Evolutionary conservation across 2,888 invertebrate genomes (phyloP).

Genomic region (Pecten maximus): DNA sequence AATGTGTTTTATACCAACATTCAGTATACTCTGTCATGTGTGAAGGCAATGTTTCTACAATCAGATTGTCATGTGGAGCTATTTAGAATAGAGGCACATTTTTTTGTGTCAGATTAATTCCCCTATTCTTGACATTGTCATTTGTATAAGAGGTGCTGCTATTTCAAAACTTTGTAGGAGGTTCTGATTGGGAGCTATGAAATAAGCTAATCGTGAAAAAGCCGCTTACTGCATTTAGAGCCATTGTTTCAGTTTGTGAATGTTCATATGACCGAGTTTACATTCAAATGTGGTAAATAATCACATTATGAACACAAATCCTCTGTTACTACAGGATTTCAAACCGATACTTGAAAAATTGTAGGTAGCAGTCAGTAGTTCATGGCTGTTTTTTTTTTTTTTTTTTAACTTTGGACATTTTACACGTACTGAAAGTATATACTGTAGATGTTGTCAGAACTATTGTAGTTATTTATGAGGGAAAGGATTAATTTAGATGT

Average conservation of each 20-base stretch:
- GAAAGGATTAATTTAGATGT: too few relatives aligned
- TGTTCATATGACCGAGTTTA: background rate
- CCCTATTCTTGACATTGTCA: background rate
- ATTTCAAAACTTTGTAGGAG: slow-evolving; percentile 12
- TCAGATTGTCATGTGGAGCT: background rate
- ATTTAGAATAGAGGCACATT: background rate
- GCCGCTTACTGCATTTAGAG: background rate
- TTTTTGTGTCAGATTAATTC: background rate
- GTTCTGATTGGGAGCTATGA: background rate
- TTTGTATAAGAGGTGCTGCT: background rate
- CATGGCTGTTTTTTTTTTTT: too few relatives aligned
- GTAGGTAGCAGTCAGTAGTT: background rate
- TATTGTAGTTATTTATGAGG: too few relatives aligned
- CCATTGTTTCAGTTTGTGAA: background rate
- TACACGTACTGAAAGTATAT: too few relatives aligned
- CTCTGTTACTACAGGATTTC: background rate
- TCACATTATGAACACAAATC: background rate
- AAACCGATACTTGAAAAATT: background rate
- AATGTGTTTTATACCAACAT: background rate
- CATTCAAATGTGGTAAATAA: background rate
- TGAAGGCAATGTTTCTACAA: background rate
- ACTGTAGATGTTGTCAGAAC: too few relatives aligned
- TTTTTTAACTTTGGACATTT: too few relatives aligned
- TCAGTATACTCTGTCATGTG: background rate
- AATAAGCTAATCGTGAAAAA: background rate